Conservation (phyloP, 1,140 invertebrate genomes). For the Megalonaias nervosa region DNA sequence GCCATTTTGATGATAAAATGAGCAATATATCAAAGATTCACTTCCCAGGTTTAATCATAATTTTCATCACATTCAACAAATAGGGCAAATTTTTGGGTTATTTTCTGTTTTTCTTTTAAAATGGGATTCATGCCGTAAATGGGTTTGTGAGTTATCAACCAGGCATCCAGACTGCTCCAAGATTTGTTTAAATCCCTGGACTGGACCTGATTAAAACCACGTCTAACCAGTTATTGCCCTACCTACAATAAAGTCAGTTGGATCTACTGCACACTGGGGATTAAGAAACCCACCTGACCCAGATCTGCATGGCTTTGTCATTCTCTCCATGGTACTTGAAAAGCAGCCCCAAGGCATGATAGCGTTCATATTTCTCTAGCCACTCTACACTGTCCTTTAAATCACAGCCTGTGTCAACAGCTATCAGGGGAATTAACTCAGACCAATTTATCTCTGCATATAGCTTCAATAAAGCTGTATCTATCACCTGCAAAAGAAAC, state of each 20-base stretch:
- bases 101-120: too few species aligned
- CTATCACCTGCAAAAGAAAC: constrained; percentile 68
- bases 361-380: constrained; percentile 65
- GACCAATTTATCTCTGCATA: constrained; percentile 70
- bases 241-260: not conserved
- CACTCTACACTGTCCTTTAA: constrained; percentile 70
- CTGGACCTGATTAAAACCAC: not conserved
- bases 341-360: constrained; percentile 69
- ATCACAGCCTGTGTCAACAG: constrained; percentile 68
- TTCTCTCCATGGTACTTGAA: constrained; percentile 68
- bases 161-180: not conserved
- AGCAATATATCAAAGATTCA: too few species aligned
- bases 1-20: too few species aligned
- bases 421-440: constrained; percentile 65
- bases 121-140: too few species aligned
- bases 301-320: constrained; percentile 70
- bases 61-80: too few species aligned
- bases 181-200: not conserved
- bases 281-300: constrained; percentile 60
- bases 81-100: too few species aligned
- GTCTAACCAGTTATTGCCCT: not conserved
- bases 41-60: too few species aligned
- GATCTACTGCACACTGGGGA: not conserved
- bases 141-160: too few species aligned
- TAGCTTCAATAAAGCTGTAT: constrained; percentile 72